Evolutionary conservation across 2,888 invertebrate species (phyloP).

Genomic region (Melikaiella ostensackeni): DNA sequence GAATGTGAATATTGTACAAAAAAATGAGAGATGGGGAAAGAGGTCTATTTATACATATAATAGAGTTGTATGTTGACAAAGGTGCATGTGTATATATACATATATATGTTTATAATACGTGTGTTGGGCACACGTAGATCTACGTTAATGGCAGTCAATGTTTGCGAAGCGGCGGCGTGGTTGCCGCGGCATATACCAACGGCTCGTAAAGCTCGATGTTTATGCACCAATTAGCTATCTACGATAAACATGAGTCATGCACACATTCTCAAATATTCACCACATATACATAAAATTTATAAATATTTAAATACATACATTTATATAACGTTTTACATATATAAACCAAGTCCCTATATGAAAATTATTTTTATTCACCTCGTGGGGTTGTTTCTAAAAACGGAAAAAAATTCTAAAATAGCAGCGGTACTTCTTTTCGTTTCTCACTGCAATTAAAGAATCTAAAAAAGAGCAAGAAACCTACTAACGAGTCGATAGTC

Average conservation of each 20-base stretch:
- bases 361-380: neutral
- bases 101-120: neutral
- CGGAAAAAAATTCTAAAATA: neutral
- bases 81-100: neutral
- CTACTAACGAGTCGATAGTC: conserved; percentile 34
- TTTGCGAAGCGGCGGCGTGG: conserved; percentile 68
- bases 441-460: conserved; percentile 25
- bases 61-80: neutral
- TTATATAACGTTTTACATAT: neutral
- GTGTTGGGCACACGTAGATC: conserved; percentile 46
- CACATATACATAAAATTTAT: neutral
- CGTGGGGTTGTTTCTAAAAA: neutral
- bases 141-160: conserved; percentile 72
- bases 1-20: neutral
- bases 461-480: conserved; percentile 38
- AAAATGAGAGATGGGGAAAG: neutral
- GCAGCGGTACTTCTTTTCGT: conserved; percentile 6
- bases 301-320: neutral
- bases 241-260: conserved; percentile 57
- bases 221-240: conserved; percentile 73
- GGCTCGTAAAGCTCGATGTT: conserved; percentile 72
- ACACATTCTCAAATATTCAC: conserved; percentile 28
- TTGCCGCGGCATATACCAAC: conserved; percentile 68
- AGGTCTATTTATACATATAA: neutral
- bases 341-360: neutral